phyloP scores from a whole-genome alignment of 2,888 invertebrate genomes.

The Caenorhabditis drosophilae region DNA sequence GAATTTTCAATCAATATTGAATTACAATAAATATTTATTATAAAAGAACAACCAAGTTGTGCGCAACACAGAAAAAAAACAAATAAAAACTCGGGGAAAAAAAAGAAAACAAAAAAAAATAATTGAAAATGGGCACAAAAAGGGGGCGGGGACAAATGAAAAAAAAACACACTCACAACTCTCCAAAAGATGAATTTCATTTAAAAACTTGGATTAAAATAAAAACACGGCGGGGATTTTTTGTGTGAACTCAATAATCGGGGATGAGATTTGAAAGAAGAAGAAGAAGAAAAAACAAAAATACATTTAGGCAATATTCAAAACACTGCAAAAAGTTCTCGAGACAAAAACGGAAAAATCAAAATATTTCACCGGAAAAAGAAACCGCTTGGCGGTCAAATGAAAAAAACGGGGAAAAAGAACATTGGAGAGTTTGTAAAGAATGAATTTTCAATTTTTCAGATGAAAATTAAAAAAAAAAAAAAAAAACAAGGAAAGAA shows the following conservation, averaged over 20 bases:
- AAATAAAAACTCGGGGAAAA: too few relatives aligned
- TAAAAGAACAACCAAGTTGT: too few relatives aligned
- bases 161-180: constrained; percentile 3
- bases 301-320: not conserved
- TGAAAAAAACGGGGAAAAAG: too few relatives aligned
- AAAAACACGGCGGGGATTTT: not conserved
- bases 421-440: too few relatives aligned
- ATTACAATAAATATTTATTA: too few relatives aligned
- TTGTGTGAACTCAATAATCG: not conserved
- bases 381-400: too few relatives aligned
- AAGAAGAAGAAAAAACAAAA: not conserved
- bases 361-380: too few relatives aligned
- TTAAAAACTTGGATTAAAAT: not conserved
- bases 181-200: not conserved
- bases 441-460: too few relatives aligned
- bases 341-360: not conserved
- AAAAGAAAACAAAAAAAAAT: too few relatives aligned
- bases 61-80: too few relatives aligned
- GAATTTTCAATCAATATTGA: too few relatives aligned
- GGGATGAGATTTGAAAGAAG: not conserved
- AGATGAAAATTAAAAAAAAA: too few relatives aligned
- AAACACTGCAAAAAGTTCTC: not conserved
- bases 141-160: not conserved
- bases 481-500: not conserved
- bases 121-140: not conserved